Conservation (phyloP, 2,888 invertebrate genomes). For the Flexamia atlantica region DNA sequence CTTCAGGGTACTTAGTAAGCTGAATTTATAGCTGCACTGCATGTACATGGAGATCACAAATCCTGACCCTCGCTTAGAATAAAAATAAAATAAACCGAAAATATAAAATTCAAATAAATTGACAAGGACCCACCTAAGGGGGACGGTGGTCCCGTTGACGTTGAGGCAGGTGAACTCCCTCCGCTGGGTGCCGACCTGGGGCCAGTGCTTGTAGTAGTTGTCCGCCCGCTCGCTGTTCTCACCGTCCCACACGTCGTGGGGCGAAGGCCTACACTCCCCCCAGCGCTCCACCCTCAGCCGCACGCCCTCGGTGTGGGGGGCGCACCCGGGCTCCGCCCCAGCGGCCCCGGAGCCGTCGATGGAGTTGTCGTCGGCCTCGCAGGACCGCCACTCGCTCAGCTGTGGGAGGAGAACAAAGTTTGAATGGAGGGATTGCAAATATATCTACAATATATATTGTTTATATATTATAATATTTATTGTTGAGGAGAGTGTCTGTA, state of each 20-base stretch:
- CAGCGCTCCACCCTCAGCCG: conserved; percentile 70
- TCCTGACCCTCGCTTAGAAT: too few species aligned
- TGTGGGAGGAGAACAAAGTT: conserved; percentile 53
- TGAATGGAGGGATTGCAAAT: too few species aligned
- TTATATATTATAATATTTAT: too few species aligned
- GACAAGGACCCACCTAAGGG: conserved; percentile 63
- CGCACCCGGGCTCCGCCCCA: conserved; percentile 65
- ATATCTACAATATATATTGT: too few species aligned
- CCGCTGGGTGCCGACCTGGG: conserved; percentile 71
- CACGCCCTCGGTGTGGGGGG: conserved; percentile 63
- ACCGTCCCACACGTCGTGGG: conserved; percentile 67
- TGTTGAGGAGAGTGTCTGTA: too few species aligned
- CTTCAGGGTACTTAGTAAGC: too few species aligned
- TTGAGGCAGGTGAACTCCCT: conserved; percentile 70
- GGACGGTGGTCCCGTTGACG: conserved; percentile 68
- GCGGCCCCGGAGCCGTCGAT: conserved; percentile 70
- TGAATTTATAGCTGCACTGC: too few species aligned
- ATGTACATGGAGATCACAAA: too few species aligned
- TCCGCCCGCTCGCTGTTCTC: conserved; percentile 68
- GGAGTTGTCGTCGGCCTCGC: conserved; percentile 68
- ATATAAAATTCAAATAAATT: too few species aligned
- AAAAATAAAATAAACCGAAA: too few species aligned
- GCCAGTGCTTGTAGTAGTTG: conserved; percentile 71
- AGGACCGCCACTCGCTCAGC: conserved; percentile 72
- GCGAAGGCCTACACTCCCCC: conserved; percentile 69